Conservation (phyloP, 2,113 vertebrate species). For the Baryphthengus martii region DNA sequence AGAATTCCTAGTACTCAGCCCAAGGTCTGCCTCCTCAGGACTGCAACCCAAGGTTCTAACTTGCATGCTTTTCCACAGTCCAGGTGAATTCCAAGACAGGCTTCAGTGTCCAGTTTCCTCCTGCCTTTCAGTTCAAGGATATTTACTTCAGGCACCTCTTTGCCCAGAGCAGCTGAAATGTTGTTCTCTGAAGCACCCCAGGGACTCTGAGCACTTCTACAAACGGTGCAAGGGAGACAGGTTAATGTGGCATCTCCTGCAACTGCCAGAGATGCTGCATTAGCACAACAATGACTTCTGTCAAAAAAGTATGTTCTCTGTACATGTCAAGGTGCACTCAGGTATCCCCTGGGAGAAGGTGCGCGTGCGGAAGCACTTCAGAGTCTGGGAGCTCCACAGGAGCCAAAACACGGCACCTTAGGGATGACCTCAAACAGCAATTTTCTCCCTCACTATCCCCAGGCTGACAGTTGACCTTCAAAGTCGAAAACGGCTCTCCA, state of each 20-base stretch:
- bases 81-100: not conserved
- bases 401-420: not conserved
- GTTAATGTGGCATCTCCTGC: fast-evolving
- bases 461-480: not conserved
- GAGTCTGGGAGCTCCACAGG: not conserved
- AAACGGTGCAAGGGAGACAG: not conserved
- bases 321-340: fast-evolving
- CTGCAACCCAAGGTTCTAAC: not conserved
- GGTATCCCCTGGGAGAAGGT: not conserved
- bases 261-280: not conserved
- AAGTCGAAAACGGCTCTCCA: not conserved
- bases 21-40: not conserved
- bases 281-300: not conserved
- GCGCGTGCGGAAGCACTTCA: not conserved
- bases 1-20: not conserved
- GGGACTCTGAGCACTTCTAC: fast-evolving
- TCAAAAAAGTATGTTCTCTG: fast-evolving
- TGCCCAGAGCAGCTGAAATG: fast-evolving
- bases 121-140: not conserved
- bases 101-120: not conserved
- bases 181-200: not conserved
- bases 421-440: not conserved
- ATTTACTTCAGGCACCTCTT: not conserved
- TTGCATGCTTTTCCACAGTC: fast-evolving
- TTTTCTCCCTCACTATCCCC: not conserved